A percentile compares a stretch with the other conserved stretches of the same genome.
phyloP scores from a whole-genome alignment of 2,888 invertebrate genomes.

The Eupithecia insigniata region DNA sequence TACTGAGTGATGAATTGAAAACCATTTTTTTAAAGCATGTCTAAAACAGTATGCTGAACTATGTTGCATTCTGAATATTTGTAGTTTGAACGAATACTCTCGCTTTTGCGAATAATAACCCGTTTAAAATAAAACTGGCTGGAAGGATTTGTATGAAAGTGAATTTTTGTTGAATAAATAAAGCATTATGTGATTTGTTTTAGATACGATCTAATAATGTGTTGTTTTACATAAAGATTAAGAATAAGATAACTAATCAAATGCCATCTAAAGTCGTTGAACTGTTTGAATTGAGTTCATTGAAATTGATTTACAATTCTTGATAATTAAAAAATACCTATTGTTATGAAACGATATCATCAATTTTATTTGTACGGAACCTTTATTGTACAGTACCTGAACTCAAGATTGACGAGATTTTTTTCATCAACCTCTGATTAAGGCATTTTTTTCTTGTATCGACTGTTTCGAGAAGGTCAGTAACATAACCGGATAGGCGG shows the following conservation, averaged over 20 bases:
- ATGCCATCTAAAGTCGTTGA: conserved; percentile 18
- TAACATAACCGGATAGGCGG: conserved; percentile 15
- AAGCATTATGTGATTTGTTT: background rate
- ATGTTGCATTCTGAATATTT: background rate
- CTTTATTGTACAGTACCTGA: background rate
- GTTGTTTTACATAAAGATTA: background rate
- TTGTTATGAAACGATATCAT: background rate
- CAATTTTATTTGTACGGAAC: conserved; percentile 3
- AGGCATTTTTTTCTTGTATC: background rate
- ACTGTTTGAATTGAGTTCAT: background rate
- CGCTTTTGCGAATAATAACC: conserved; percentile 1
- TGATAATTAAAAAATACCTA: background rate
- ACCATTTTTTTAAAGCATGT: background rate
- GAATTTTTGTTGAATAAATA: background rate
- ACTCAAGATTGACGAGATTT: background rate
- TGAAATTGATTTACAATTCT: background rate
- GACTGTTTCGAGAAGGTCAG: conserved; percentile 8
- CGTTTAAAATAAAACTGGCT: background rate
- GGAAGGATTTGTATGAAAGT: background rate
- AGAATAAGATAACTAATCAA: background rate
- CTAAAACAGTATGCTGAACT: background rate
- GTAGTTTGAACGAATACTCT: background rate
- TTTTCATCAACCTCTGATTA: conserved; percentile 4
- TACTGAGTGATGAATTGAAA: background rate
- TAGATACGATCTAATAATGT: background rate